Evolutionary conservation across 2,797 vertebrate species (phyloP).

Genomic region (Peromyscus aztecus): DNA sequence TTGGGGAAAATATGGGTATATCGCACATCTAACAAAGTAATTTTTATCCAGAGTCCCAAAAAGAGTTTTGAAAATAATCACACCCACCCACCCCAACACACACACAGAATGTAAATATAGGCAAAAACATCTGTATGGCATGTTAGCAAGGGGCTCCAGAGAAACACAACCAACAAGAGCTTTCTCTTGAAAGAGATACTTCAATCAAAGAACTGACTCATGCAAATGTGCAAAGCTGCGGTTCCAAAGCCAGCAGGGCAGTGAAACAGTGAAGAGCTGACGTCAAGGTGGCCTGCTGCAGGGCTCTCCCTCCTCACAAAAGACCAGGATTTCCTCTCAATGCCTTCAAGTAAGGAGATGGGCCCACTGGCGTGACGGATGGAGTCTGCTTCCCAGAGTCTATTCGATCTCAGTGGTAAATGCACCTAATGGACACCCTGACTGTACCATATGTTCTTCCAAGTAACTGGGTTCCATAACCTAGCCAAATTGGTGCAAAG

Average conservation of each 20-base stretch:
- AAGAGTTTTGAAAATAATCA: background rate
- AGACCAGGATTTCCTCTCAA: background rate
- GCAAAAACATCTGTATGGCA: background rate
- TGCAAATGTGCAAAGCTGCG: background rate
- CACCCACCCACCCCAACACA: background rate
- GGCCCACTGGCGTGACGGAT: background rate
- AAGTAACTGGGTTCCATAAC: background rate
- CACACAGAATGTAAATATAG: background rate
- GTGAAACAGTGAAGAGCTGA: too few species aligned
- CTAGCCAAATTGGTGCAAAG: background rate
- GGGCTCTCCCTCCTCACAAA: background rate
- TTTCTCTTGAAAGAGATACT: background rate
- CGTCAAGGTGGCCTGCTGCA: background rate
- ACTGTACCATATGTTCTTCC: background rate
- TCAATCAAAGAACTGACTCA: background rate
- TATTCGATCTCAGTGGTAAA: conserved; percentile 10
- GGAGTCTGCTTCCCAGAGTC: background rate
- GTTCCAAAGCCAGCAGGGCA: background rate
- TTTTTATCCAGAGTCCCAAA: background rate
- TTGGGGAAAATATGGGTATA: background rate
- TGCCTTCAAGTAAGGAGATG: background rate
- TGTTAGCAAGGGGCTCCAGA: background rate
- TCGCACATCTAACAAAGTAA: background rate
- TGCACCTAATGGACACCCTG: background rate
- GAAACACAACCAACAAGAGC: background rate